These are phyloP conservation scores for Gambelia wislizenii DNA, from an alignment of 2,797 vertebrate species.

Conservation along the genomic window DNA sequence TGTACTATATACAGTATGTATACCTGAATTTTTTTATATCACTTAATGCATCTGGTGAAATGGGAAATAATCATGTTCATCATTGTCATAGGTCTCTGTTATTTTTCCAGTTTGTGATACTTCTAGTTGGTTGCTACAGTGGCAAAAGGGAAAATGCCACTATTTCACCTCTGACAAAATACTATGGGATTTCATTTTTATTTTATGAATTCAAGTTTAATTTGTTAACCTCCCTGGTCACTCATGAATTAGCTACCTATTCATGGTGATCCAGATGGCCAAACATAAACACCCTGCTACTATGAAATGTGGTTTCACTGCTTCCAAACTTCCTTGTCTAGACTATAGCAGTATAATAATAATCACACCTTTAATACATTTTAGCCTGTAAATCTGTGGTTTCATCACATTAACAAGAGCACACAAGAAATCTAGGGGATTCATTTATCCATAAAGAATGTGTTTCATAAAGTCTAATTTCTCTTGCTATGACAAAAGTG, in stretches of 20 bases:
- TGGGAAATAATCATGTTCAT: neutral
- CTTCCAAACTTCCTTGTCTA: neutral
- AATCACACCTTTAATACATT: conserved; percentile 44
- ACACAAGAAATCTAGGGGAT: neutral
- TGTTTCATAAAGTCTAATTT: conserved; percentile 46
- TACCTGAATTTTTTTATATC: neutral
- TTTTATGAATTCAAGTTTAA: neutral
- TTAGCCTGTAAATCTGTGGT: conserved; percentile 33
- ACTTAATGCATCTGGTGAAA: neutral
- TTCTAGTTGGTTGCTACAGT: neutral
- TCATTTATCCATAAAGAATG: conserved; percentile 51
- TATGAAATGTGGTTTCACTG: neutral
- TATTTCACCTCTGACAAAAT: neutral
- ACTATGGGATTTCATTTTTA: neutral
- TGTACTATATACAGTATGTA: neutral
- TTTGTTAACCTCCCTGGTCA: neutral
- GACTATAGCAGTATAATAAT: conserved; percentile 49
- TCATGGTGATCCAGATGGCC: neutral
- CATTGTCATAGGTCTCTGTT: too few species aligned
- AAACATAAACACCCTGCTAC: neutral
- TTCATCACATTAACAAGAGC: conserved; percentile 53
- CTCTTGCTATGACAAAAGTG: conserved; percentile 50
- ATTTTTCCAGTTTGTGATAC: neutral
- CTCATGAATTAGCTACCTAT: neutral
- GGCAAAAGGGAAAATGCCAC: neutral